Evolutionary conservation across 2,797 vertebrate genomes (phyloP), one percentile per base, ranked within the genome.

Genomic region (Trachops cirrhosus): DNA sequence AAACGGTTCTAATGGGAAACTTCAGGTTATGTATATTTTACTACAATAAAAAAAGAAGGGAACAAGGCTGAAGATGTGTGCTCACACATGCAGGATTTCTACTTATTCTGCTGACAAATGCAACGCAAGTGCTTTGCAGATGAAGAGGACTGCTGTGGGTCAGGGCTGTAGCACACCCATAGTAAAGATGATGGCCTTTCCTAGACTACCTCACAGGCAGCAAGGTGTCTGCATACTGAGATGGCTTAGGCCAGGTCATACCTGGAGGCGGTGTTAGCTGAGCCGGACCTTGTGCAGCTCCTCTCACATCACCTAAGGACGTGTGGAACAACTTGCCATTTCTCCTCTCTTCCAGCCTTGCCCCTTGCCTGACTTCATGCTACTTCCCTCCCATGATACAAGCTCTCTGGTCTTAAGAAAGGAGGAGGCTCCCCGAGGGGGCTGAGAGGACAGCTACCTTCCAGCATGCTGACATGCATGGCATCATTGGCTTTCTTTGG

Each of bases 401-500:
- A 59, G 44, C 18, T 70, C 64, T 62, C 48, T 34, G 22, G 46
- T n/a, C 34, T 80, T 26, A 83, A 84, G 68, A 34, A 95, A 68
- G 48, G 41, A 88, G 39, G 52, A 10, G 14, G 39, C 48, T 32
- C 59, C 57, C 52, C 34, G 3, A 14, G 24, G 44, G 68, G 80
- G 41, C 32, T 3, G 34, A 87, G 95, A 59, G 67, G 22, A 89
- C 62, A 88, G 89, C 95, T 99, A 99, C 99, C 99, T 98, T 99
- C 99, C 98, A 99, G 97, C 99, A 99, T 99, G 98, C 99, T 99
- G 94, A 99, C 99, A 0, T 99, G 99, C 99, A 99, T 99, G 70
- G 99, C 99, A 0, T 99, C 99, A 0, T 99, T 99, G 74, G 99
- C 99, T 98, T 99, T 99, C 98, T 99, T 99, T 0, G 99, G 99